Conservation (phyloP, 1,140 invertebrate species). For the Bursaphelenchus mucronatus region DNA sequence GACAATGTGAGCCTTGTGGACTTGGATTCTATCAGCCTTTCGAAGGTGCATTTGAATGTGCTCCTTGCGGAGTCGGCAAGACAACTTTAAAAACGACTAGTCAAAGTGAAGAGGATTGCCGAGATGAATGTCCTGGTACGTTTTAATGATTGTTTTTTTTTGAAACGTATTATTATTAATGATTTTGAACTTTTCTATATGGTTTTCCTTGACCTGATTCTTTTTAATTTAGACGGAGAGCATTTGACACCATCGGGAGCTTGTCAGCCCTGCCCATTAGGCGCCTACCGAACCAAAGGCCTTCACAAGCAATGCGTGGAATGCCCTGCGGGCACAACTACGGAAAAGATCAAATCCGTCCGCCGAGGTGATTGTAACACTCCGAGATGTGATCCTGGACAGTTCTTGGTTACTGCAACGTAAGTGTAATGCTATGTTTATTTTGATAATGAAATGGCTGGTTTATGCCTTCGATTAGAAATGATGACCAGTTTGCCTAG, state of each 20-base stretch:
- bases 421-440: slow-evolving; percentile 20
- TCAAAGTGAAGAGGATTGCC: slow-evolving; percentile 73
- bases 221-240: slow-evolving; percentile 53
- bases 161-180: no score
- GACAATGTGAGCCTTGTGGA: slow-evolving; percentile 81
- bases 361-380: slow-evolving; percentile 83
- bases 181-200: not conserved
- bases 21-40: slow-evolving; percentile 86
- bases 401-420: slow-evolving; percentile 76
- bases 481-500: no score
- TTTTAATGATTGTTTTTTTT: not conserved
- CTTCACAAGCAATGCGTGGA: slow-evolving; percentile 78
- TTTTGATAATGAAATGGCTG: no score
- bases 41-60: slow-evolving; percentile 82
- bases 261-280: slow-evolving; percentile 84
- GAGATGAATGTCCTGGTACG: slow-evolving; percentile 62
- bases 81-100: slow-evolving; percentile 75
- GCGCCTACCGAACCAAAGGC: slow-evolving; percentile 81
- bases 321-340: slow-evolving; percentile 83
- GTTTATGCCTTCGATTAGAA: no score
- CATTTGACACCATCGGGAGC: slow-evolving; percentile 74
- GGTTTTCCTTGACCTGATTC: not conserved
- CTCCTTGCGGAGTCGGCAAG: slow-evolving; percentile 82
- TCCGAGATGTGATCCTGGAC: slow-evolving; percentile 67
- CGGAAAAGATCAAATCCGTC: slow-evolving; percentile 74